Conservation (phyloP, 2,888 invertebrate genomes). For the Steinernema carpocapsae region DNA sequence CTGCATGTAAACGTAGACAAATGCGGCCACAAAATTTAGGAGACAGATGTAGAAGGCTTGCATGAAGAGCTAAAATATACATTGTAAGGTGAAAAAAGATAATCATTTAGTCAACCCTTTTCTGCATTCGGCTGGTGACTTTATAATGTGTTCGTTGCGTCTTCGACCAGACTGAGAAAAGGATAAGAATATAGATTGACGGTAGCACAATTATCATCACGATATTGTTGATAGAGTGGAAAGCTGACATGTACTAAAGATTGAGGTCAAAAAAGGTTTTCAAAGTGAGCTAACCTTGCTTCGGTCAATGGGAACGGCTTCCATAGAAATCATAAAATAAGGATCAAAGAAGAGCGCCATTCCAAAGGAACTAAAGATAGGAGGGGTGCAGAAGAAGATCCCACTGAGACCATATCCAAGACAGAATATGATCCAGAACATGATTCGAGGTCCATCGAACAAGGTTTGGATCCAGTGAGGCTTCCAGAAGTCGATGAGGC, state of each 20-base stretch:
- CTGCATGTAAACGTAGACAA: too few relatives aligned
- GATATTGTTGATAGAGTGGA: constrained; percentile 31
- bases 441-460: background rate
- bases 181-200: background rate
- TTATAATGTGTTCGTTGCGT: too few relatives aligned
- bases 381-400: background rate
- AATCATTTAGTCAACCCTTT: too few relatives aligned
- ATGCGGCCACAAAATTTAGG: too few relatives aligned
- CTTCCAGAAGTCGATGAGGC: background rate
- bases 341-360: constrained; percentile 34
- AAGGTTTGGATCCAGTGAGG: background rate
- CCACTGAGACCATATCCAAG: background rate
- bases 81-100: too few relatives aligned
- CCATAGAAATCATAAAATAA: background rate
- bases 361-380: constrained; percentile 17
- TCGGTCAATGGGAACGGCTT: background rate
- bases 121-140: too few relatives aligned
- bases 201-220: background rate
- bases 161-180: too few relatives aligned
- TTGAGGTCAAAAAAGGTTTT: too few relatives aligned
- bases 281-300: background rate
- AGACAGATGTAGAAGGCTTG: too few relatives aligned
- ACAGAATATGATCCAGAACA: background rate
- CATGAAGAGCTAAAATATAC: too few relatives aligned
- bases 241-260: too few relatives aligned